Evolutionary conservation across 2,888 invertebrate species (phyloP), one percentile per base, ranked within the genome.

Genomic region (Boloria selene): DNA sequence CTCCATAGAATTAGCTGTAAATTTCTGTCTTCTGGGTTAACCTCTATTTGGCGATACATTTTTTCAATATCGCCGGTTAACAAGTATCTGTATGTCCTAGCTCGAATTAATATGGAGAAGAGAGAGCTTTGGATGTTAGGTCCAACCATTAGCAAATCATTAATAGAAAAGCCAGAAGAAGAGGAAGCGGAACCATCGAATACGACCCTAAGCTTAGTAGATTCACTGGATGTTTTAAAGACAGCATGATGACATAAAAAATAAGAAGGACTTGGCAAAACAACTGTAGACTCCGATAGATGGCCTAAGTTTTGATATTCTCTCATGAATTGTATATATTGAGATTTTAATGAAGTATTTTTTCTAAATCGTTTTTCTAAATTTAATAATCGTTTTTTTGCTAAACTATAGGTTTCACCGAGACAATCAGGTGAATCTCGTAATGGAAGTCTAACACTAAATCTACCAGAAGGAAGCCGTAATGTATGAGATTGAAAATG

Each of bases 171-270:
- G n/a, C n/a, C n/a, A n/a, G n/a, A n/a, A n/a, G n/a, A n/a, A n/a
- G n/a, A n/a, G n/a, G n/a, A n/a, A n/a, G n/a, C n/a, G n/a, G n/a
- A n/a, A n/a, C n/a, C n/a, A n/a, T n/a, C n/a, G n/a, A n/a, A n/a
- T n/a, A n/a, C n/a, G n/a, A n/a, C n/a, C n/a, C n/a, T n/a, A n/a
- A n/a, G n/a, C n/a, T n/a, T n/a, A n/a, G n/a, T n/a, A n/a, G n/a
- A n/a, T n/a, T n/a, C n/a, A n/a, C n/a, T n/a, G n/a, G n/a, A n/a
- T n/a, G n/a, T n/a, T n/a, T n/a, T n/a, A n/a, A n/a, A n/a, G n/a
- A n/a, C n/a, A n/a, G 77, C 74, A 62, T 83, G 83, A 72, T 86
- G 85, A 44, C 79, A 80, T 18, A 85, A 64, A 72, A 75, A 83
- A 68, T 78, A 81, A 0, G 45, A 62, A 13, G 64, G 64, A 47